phyloP scores from a whole-genome alignment of 2,888 invertebrate genomes.

The Druceiella hillmani region DNA sequence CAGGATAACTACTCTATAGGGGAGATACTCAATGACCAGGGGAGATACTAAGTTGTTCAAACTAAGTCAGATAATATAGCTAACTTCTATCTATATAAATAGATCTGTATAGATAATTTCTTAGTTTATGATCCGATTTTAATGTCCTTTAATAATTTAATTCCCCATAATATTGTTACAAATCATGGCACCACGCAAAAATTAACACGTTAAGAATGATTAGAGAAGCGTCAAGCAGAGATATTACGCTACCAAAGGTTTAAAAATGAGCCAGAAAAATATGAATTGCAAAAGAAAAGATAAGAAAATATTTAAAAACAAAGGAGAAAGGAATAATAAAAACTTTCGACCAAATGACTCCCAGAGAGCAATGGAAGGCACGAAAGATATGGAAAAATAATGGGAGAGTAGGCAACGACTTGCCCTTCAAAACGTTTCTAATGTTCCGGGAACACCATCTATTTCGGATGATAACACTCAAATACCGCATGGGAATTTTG shows the following conservation, averaged over 20 bases:
- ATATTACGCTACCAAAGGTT: constrained; percentile 19
- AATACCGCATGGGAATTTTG: constrained; percentile 3
- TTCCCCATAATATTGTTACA: constrained; percentile 13
- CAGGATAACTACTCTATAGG: constrained; percentile 8
- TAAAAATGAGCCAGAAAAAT: constrained; percentile 21
- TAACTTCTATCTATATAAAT: constrained; percentile 4
- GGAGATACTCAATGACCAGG: constrained; percentile 8
- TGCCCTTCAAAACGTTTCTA: constrained; percentile 3
- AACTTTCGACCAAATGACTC: constrained; percentile 9
- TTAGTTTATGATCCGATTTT: too few relatives aligned
- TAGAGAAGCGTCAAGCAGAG: constrained; percentile 19
- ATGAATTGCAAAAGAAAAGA: constrained; percentile 17
- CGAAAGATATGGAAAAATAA: too few relatives aligned
- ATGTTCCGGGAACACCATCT: constrained; percentile 9
- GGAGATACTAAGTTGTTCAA: constrained; percentile 9
- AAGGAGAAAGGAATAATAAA: constrained; percentile 14
- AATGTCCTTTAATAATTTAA: too few relatives aligned
- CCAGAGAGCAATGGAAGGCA: constrained; percentile 7
- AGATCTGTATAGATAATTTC: too few relatives aligned
- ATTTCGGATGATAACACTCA: constrained; percentile 8
- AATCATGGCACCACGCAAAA: constrained; percentile 16
- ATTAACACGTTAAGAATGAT: constrained; percentile 18
- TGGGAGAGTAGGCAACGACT: constrained; percentile 15
- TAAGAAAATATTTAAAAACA: constrained; percentile 20
- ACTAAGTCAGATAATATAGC: constrained; percentile 7